Evolutionary conservation across 2,888 invertebrate species (phyloP).

Genomic region (Phengaris alcon): DNA sequence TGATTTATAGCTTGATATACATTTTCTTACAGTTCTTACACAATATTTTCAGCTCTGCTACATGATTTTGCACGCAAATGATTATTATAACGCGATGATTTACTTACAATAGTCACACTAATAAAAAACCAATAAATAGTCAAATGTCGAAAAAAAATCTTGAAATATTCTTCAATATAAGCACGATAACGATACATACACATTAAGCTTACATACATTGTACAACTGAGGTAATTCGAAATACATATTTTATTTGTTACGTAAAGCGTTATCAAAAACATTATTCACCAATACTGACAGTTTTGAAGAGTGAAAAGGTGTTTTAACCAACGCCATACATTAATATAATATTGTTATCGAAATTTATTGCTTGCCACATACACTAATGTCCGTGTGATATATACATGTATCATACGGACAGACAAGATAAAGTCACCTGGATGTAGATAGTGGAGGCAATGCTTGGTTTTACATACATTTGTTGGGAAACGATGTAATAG

Average conservation of each 20-base stretch:
- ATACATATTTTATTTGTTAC: background rate
- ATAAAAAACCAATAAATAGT: no score
- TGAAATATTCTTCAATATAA: no score
- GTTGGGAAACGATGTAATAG: no score
- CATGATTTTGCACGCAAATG: background rate
- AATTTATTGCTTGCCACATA: constrained; percentile 4
- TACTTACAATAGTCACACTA: no score
- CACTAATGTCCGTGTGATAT: no score
- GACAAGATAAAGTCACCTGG: constrained; percentile 9
- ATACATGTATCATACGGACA: background rate
- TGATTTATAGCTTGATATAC: background rate
- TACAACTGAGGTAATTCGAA: background rate
- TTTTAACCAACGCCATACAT: background rate
- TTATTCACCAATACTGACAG: background rate
- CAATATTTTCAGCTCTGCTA: background rate
- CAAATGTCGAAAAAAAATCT: no score
- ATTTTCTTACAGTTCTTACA: background rate
- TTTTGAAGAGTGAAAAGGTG: background rate
- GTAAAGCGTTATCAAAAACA: background rate
- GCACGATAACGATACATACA: no score
- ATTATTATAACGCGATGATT: no score
- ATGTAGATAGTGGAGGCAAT: background rate
- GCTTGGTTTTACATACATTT: background rate
- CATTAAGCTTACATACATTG: no score
- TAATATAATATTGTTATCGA: constrained; percentile 10